A percentile compares a stretch with the other conserved stretches of the same genome.
These are phyloP conservation scores for Aromia moschata DNA, from an alignment of 2,888 invertebrate genomes.

Conservation along the genomic window DNA sequence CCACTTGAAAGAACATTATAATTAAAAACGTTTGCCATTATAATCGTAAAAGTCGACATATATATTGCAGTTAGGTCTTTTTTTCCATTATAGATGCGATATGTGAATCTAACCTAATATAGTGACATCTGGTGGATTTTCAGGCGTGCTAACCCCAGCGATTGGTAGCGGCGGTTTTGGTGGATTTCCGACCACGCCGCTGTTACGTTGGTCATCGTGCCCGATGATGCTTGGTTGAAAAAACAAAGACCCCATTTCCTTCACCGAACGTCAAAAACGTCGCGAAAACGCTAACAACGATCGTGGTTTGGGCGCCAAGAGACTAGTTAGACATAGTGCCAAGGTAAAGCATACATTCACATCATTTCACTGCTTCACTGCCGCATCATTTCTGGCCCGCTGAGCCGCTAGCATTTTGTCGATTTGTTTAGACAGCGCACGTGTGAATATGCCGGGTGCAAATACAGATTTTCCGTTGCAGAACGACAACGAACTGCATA, in stretches of 20 bases:
- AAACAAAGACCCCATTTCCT: neutral
- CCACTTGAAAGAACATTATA: too few species aligned
- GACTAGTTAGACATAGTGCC: slow-evolving; percentile 7
- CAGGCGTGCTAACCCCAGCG: too few species aligned
- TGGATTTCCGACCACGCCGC: too few species aligned
- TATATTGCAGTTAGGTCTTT: too few species aligned
- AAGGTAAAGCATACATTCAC: slow-evolving; percentile 29
- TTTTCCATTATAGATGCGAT: too few species aligned
- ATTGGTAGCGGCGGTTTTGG: too few species aligned
- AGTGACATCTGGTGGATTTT: too few species aligned
- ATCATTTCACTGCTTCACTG: slow-evolving; percentile 4
- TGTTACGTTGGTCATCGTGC: neutral
- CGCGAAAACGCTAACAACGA: slow-evolving; percentile 28
- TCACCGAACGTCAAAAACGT: slow-evolving; percentile 20
- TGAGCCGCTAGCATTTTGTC: slow-evolving; percentile 19
- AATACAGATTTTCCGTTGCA: slow-evolving; percentile 34
- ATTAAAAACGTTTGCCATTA: too few species aligned
- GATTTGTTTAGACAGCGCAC: slow-evolving; percentile 27
- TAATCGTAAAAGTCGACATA: too few species aligned
- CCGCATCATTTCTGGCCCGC: slow-evolving; percentile 1
- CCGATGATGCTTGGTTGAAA: slow-evolving; percentile 4
- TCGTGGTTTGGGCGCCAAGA: slow-evolving; percentile 36
- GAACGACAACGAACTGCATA: slow-evolving; percentile 31
- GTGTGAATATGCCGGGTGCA: slow-evolving; percentile 39
- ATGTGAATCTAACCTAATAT: too few species aligned